Base-by-base conservation (phyloP, 2,113 vertebrate species). In the Chaetodon auriga region DNA sequence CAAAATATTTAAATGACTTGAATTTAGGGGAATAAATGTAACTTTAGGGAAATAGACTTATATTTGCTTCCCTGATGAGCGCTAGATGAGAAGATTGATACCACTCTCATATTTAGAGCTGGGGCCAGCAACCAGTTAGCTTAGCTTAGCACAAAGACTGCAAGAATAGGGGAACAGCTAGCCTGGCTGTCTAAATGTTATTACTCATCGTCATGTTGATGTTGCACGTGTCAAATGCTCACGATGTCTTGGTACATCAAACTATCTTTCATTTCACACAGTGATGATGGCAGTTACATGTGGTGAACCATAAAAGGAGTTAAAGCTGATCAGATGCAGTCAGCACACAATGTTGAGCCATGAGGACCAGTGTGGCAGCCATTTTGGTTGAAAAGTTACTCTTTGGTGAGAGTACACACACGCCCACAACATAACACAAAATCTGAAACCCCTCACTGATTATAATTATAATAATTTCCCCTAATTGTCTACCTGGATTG, bases 391-490 rank as follows among this genome's bases (percentile, higher is more conserved):
- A 30, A 77, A 84, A 80, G 73, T 84, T 64, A 63, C 49, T 78
- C 12, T 72, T 48, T 71, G 53, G 57, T 62, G 35, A 46, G 58
- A 61, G 3, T 66, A 58, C 36, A 82, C 55, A 55, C 45, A 38
- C 23, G 49, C 80, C 70, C 77, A 82, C 68, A 41, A 60, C 23
- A 71, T 38, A 46, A 77, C 68, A 82, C 35, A 88, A 82, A 21
- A 65, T 45, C 60, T 25, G 49, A 88, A 78, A 70, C 78, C 81
- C 61, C 70, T 75, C 75, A 76, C 75, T 88, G 86, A 88, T 88
- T 90, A 84, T 91, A 93, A 94, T 91, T 88, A 86, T 87, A 84
- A 87, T 89, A 88, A 92, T 94, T 90, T 84, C 60, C 64, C 65
- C 72, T 90, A 91, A 92, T 89, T 90, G 85, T 89, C 61, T 58